phyloP scores from a whole-genome alignment of 2,113 vertebrate species.

The Siniperca knerii region DNA sequence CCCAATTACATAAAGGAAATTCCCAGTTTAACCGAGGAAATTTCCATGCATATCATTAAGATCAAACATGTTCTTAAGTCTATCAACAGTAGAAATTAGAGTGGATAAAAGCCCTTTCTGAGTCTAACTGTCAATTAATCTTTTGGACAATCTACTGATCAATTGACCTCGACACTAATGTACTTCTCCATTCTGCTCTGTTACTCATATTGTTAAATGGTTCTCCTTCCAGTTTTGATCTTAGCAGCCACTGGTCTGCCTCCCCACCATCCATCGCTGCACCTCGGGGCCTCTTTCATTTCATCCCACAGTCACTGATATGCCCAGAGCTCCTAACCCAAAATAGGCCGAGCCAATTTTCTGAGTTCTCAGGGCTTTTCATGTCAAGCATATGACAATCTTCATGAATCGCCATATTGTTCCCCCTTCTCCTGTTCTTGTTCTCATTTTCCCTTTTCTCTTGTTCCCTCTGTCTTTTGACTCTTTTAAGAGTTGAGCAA shows the following conservation, averaged over 20 bases:
- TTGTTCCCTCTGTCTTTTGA: constrained; percentile 15
- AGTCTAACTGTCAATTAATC: not conserved
- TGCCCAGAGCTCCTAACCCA: constrained; percentile 61
- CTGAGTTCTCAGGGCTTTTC: constrained; percentile 62
- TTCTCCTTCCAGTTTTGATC: constrained; percentile 53
- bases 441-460: constrained; percentile 22
- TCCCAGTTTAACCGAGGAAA: not conserved
- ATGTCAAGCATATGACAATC: constrained; percentile 55
- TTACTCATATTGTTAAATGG: constrained; percentile 3
- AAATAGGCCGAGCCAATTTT: constrained; percentile 69
- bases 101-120: not conserved
- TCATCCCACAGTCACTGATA: constrained; percentile 74
- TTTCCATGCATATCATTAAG: not conserved
- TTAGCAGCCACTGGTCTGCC: constrained; percentile 41
- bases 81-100: not conserved
- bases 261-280: constrained; percentile 22
- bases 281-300: constrained; percentile 67
- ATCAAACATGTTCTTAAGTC: not conserved
- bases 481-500: constrained; percentile 11
- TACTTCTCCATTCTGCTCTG: not conserved
- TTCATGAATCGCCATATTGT: constrained; percentile 45
- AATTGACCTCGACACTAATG: constrained; percentile 11
- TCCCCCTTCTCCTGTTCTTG: constrained; percentile 10
- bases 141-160: not conserved
- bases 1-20: not conserved